A percentile compares a stretch with the other conserved stretches of the same genome.
Conservation (phyloP, 2,113 vertebrate species). For the Melanotaenia duboulayi region DNA sequence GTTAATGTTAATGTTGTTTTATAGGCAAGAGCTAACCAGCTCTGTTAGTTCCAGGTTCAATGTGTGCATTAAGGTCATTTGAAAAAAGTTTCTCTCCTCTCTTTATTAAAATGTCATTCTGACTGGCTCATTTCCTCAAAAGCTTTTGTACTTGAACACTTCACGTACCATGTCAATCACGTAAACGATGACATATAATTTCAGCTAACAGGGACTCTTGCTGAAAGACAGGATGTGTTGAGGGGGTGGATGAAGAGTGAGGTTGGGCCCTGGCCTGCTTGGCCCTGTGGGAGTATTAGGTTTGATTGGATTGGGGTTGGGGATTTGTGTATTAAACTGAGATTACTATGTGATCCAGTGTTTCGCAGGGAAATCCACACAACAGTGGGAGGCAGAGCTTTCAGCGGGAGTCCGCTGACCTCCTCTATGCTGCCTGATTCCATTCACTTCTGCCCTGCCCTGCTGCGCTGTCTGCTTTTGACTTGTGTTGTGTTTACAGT, state of each 20-base stretch:
- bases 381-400: conserved; percentile 18
- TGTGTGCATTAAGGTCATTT: too few species aligned
- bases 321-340: conserved; percentile 79
- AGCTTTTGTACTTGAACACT: neutral
- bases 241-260: conserved; percentile 5
- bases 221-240: conserved; percentile 5
- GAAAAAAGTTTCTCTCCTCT: too few species aligned
- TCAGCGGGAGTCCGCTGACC: conserved; percentile 45
- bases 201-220: neutral
- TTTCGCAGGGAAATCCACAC: conserved; percentile 59
- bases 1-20: too few species aligned
- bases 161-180: neutral
- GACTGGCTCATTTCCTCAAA: conserved; percentile 4
- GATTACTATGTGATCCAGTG: conserved; percentile 71
- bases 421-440: conserved; percentile 17
- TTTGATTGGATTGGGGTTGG: conserved; percentile 76
- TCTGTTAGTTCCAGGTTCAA: too few species aligned
- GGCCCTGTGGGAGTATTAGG: conserved; percentile 62
- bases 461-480: neutral
- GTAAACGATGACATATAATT: conserved; percentile 1
- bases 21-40: too few species aligned
- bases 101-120: conserved; percentile 18
- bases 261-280: conserved; percentile 11
- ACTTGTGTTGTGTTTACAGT: conserved; percentile 17
- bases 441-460: conserved; percentile 9